Base-by-base conservation (phyloP, 2,113 vertebrate species). In the Mionectes macconnelli region DNA sequence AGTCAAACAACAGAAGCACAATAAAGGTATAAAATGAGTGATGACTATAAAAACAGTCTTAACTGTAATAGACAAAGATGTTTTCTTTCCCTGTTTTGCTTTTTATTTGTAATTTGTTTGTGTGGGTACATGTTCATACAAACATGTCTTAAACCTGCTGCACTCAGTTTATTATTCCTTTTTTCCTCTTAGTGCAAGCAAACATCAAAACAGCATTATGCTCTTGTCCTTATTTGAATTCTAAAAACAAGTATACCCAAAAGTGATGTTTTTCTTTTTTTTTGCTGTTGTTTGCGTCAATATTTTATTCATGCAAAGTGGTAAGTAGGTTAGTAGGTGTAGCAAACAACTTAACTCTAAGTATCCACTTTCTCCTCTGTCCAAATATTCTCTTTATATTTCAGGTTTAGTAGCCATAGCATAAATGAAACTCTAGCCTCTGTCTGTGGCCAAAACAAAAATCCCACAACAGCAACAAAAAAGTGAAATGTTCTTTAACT, bases 291-390 rank as follows among this genome's bases (percentile, higher is more conserved):
- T 93, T 84, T 78, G 16, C 35, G 68, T 78, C 74, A 60, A 68
- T 95, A 92, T 92, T 94, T 93, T 93, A 92, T 94, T 91, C 60
- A 93, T 79, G 53, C 40, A 50, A 91, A 91, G 25, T 62, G n/a
- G 21, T 76, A 93, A 94, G 74, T 94, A 90, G 68, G 64, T 94
- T 94, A 94, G 84, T 78, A 94, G 73, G 80, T 89, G 60, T 14
- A 55, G 83, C 0, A 5, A 69, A 42, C 37, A 20, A 50, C 27
- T 66, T 40, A 57, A 56, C 59, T 81, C 47, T 19, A 50, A 89
- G 15, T 75, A 73, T 56, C 66, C 33, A 11, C 57, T 50, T 56
- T 62, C 45, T 84, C 77, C 60, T 86, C n/a, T 84, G 30, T 60
- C 22, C 10, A 8, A 44, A n/a, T 19, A 72, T 72, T 95, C 22